Base-by-base conservation (phyloP, 2,113 vertebrate genomes). In the Rhinogobius similis region DNA sequence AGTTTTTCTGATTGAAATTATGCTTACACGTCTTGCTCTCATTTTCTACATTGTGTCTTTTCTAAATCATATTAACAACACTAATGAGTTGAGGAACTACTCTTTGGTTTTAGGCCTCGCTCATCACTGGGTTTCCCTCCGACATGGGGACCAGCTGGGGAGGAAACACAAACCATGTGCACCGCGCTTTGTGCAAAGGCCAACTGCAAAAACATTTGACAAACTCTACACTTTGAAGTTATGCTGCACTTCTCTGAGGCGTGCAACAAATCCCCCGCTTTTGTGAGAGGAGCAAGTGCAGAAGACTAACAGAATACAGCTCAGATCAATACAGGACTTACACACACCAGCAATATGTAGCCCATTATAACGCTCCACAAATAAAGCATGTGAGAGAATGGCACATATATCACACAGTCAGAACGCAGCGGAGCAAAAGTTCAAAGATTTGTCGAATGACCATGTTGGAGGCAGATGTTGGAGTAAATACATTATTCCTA, bases 381-480 rank as follows among this genome's bases (percentile, higher is more conserved):
- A 81, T 36, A 81, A n/a, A 67, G 68, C 75, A 67, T 75, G 70
- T 65, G 84, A 87, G 79, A 78, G 67, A 65, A 67, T 62, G 62
- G 65, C 73, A 56, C 79, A 84, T 86, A 73, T 67, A 86, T 88
- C 86, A 81, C 82, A 73, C 63, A 29, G 27, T 68, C 58, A 53
- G 39, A 62, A 81, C 72, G 70, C 24, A 69, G 5, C 78, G 66
- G 62, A 87, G 50, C 71, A 82, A 70, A 80, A 89, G 86, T 87
- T 91, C 88, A 90, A 87, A 88, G 87, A 87, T 78, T 67, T 20
- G 63, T 76, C 72, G 72, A 21, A 43, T 73, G 72, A 77, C 76
- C 89, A 86, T 87, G 86, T 84, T 91, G 83, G 73, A 88, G 81
- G 85, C 88, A 90, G 88, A 90, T 90, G 90, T 90, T 86, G 11